phyloP scores from a whole-genome alignment of 2,888 invertebrate genomes.

The Habroteleia sp. region DNA sequence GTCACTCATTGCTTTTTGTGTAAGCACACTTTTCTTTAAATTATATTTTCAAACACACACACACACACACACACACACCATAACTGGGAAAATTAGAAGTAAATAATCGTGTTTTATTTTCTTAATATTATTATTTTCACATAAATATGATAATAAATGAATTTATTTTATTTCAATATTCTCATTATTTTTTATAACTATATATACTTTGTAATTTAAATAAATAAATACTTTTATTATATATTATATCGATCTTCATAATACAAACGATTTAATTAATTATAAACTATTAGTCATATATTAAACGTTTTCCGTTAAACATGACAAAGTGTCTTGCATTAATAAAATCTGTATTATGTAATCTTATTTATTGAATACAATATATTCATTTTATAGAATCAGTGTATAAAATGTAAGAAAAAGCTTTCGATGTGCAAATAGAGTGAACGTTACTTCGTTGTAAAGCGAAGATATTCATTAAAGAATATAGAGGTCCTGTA shows the following conservation, averaged over 20 bases:
- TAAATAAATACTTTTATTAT: not conserved
- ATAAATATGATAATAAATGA: slow-evolving; percentile 26
- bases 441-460: not conserved
- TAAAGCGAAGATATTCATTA: slow-evolving; percentile 11
- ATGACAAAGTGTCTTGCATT: too few relatives aligned
- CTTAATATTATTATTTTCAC: slow-evolving; percentile 24
- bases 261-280: not conserved
- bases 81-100: too few relatives aligned
- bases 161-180: slow-evolving; percentile 40
- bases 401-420: not conserved
- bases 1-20: too few relatives aligned
- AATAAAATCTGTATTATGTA: too few relatives aligned
- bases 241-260: too few relatives aligned
- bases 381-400: not conserved
- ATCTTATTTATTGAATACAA: not conserved
- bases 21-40: too few relatives aligned
- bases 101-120: too few relatives aligned
- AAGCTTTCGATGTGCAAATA: slow-evolving; percentile 18
- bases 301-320: too few relatives aligned
- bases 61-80: too few relatives aligned
- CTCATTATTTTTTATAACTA: slow-evolving; percentile 11
- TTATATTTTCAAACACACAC: too few relatives aligned
- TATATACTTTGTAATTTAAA: not conserved
- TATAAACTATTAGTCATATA: too few relatives aligned
- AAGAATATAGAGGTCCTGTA: slow-evolving; percentile 12